Conservation (phyloP, 2,113 vertebrate species). For the Caranx melampygus region DNA sequence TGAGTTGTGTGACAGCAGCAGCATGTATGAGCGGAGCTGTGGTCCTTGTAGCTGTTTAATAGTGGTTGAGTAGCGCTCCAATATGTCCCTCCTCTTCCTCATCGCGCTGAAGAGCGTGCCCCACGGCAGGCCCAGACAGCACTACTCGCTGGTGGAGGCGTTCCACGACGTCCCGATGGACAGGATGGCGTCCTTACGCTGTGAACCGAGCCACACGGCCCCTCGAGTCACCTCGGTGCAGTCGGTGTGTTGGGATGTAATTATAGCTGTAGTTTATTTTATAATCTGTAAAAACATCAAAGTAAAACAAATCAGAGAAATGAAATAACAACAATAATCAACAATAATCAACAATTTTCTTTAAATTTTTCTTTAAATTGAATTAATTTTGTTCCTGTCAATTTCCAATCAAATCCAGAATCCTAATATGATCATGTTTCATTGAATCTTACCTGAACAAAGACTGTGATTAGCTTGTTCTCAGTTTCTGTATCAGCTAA, state of each 20-base stretch:
- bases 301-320: background rate
- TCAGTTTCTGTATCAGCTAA: background rate
- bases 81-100: slow-evolving; percentile 73
- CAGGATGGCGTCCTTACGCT: slow-evolving; percentile 71
- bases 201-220: slow-evolving; percentile 42
- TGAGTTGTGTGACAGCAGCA: slow-evolving; percentile 56
- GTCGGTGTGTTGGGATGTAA: slow-evolving; percentile 77
- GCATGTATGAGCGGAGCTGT: slow-evolving; percentile 73
- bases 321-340: background rate
- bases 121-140: slow-evolving; percentile 67
- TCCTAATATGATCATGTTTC: background rate
- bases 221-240: slow-evolving; percentile 69
- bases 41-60: slow-evolving; percentile 80
- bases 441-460: background rate
- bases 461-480: background rate
- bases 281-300: background rate
- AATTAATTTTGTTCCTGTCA: background rate
- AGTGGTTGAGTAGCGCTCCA: slow-evolving; percentile 80
- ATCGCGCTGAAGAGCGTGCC: slow-evolving; percentile 71
- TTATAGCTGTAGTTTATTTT: slow-evolving; percentile 50
- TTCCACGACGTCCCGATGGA: slow-evolving; percentile 81
- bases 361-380: background rate
- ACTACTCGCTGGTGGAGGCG: slow-evolving; percentile 82
- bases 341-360: background rate
- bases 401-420: background rate